phyloP scores from a whole-genome alignment of 2,888 invertebrate species.

The Selenia dentaria region DNA sequence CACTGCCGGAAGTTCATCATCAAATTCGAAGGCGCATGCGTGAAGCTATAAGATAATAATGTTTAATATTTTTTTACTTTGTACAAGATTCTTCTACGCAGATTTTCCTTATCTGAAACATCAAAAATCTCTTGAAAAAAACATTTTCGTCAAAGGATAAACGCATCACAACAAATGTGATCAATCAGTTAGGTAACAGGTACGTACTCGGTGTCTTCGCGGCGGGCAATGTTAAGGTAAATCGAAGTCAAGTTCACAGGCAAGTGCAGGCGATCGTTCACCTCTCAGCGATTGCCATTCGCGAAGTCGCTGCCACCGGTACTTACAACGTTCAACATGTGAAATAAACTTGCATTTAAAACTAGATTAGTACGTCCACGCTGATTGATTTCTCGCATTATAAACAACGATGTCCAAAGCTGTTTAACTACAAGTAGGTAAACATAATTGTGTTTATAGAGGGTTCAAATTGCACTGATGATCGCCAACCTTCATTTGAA shows the following conservation, averaged over 20 bases:
- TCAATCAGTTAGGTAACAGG: constrained; percentile 40
- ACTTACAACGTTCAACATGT: constrained; percentile 1
- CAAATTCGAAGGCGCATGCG: background rate
- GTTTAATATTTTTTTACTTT: no score
- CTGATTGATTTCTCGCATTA: no score
- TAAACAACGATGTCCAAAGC: no score
- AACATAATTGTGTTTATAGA: no score
- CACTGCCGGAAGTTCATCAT: constrained; percentile 6
- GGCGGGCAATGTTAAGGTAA: constrained; percentile 62
- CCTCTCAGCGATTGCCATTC: constrained; percentile 56
- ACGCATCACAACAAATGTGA: constrained; percentile 4
- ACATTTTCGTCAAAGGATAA: background rate
- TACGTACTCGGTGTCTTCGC: constrained; percentile 22
- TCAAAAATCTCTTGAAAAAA: background rate
- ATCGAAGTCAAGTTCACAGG: constrained; percentile 68
- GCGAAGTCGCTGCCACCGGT: constrained; percentile 3
- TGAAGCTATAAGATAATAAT: no score
- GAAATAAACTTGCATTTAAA: background rate
- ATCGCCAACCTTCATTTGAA: no score
- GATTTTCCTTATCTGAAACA: no score
- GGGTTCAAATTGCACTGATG: no score
- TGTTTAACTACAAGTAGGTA: no score
- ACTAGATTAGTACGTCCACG: no score
- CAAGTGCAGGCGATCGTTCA: constrained; percentile 56
- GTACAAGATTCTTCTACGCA: no score